A percentile compares a stretch with the other conserved stretches of the same genome.
These are phyloP conservation scores for Myathropa florea DNA, from an alignment of 2,888 invertebrate species.

Conservation along the genomic window DNA sequence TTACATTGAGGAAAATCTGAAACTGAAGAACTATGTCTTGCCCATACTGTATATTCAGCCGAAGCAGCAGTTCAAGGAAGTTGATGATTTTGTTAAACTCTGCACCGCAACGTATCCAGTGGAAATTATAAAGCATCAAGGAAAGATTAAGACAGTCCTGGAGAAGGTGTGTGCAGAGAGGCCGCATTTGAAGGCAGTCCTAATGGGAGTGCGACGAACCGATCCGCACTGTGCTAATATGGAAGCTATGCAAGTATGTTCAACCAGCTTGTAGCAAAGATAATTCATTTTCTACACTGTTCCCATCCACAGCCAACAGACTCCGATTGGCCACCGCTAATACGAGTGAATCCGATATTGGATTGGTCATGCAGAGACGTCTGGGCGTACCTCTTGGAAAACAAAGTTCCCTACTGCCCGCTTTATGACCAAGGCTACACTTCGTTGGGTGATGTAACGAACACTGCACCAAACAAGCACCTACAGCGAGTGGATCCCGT, in stretches of 20 bases:
- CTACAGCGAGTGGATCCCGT: conserved; percentile 82
- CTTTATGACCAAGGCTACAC: conserved; percentile 96
- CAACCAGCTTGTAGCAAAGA: neutral
- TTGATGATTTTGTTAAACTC: conserved; percentile 90
- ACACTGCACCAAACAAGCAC: conserved; percentile 90
- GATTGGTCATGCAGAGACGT: conserved; percentile 95
- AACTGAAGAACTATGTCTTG: conserved; percentile 77
- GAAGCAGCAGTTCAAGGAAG: conserved; percentile 91
- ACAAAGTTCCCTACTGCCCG: conserved; percentile 93
- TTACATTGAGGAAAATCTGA: conserved; percentile 76
- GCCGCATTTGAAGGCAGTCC: conserved; percentile 87
- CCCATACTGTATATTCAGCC: conserved; percentile 90
- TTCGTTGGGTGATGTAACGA: conserved; percentile 90
- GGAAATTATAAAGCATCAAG: conserved; percentile 85
- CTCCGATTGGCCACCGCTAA: conserved; percentile 92
- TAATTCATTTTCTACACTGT: neutral
- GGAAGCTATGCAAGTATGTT: conserved; percentile 85
- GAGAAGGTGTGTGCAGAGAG: conserved; percentile 83
- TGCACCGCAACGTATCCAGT: conserved; percentile 88
- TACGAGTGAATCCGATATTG: conserved; percentile 94
- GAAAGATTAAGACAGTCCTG: conserved; percentile 88
- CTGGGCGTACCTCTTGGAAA: conserved; percentile 92
- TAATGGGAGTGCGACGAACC: conserved; percentile 95
- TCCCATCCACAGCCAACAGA: conserved; percentile 87
- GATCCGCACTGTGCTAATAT: conserved; percentile 91